Evolutionary conservation across 2,797 vertebrate species (phyloP), one percentile per base, ranked within the genome.

Genomic region (Eutrigla gurnardus): DNA sequence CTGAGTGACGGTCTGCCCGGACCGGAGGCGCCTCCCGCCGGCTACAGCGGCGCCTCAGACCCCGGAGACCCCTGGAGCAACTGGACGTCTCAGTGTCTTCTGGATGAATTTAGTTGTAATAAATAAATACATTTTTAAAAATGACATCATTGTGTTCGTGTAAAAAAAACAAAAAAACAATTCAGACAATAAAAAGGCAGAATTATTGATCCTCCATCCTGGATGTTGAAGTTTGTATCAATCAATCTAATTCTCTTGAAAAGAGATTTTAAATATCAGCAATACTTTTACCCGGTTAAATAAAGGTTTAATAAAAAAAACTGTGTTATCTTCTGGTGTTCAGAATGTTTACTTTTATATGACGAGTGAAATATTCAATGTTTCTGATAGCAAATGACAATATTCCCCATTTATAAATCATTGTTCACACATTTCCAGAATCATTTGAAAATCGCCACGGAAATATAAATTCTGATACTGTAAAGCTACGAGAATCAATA

Each of bases 71-170:
- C 74, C 75, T 33, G 18, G 17, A 60, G 17, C 79, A 42, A 42
- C 65, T 63, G 73, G 80, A 82, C 78, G 79, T 81, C 79, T 79
- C 69, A 49, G 32, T 62, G 73, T 86, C 65, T 87, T 77, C 65
- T 75, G 60, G 74, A 81, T 67, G 68, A 81, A 75, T 75, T 78
- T 63, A 62, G 57, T 53, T 76, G 60, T 65, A 81, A 77, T 75
- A 76, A 88, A 82, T n/a, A 74, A 40, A 61, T 68, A 25, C 25
- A 25, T 25, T 25, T 60, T 63, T 6, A 53, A 69, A 70, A 65
- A 73, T 61, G 45, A 33, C 36, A 58, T 61, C 57, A 64, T 36
- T 71, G 75, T 86, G 80, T 83, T 95, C 95, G 93, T 97, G 93
- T 94, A 93, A 96, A 46, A 42, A 43, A 4, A 4, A 3, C 13